Evolutionary conservation across 1,140 invertebrate species (phyloP), one percentile per base, ranked within the genome.

Genomic region (Xylocopa sonorina): DNA sequence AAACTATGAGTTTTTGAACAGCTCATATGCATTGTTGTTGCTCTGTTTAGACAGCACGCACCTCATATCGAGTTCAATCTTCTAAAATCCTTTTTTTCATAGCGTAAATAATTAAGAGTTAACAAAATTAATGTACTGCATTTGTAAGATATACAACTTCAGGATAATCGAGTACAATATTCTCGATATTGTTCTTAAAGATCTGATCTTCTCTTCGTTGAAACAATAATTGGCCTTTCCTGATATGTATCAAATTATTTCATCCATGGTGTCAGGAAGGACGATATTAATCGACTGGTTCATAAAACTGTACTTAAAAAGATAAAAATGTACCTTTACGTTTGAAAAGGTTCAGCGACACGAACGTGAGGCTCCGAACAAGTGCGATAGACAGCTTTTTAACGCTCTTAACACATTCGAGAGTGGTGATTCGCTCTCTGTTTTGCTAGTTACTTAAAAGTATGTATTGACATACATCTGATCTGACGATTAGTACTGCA

Each of bases 151-250:
- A 34, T 18, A 5, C 21, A 48, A 34, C 6, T 48, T 18, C n/a
- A 41, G 32, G 34, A 60, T 3, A 57, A 29, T n/a, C 67, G 24
- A 55, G 4, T 29, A 43, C 16, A 34, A 14, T 50, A 14, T 12
- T 43, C 16, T 3, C 34, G 3, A 14, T 50, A 29, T 67, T 12
- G 34, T 4, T 16, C 18, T 12, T 27, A 14, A 32, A 48, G 73
- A 66, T 58, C 64, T 7, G 21, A 58, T 77, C 53, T 58, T 58
- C 29, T 41, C 53, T 68, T 68, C 51, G 21, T 24, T n/a, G n/a
- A 55, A 41, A 51, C 14, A 9, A 18, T 38, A 16, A 34, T 41
- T 27, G n/a, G 12, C 41, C 34, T 7, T 46, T 34, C 38, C 29
- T 38, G n/a, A 57, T 24, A 12, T 18, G 21, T 66, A 57, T 48